Percentiles rank a stretch among this genome's conserved stretches.
Evolutionary conservation across 2,888 invertebrate species (phyloP).

Genomic region (Apamea anceps): DNA sequence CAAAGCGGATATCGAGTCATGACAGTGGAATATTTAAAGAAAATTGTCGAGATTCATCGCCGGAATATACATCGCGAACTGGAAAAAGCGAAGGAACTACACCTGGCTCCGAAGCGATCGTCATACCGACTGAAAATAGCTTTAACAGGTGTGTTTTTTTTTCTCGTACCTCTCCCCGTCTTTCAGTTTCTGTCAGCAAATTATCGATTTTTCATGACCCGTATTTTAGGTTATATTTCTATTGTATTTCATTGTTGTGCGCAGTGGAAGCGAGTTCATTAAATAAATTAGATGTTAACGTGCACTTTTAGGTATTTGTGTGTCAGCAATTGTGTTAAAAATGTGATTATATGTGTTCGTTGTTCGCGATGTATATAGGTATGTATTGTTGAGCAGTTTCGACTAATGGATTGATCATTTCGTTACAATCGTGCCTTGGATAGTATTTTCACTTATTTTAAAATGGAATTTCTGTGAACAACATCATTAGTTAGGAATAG

Average conservation of each 20-base stretch:
- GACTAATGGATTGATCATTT: slow-evolving; percentile 40
- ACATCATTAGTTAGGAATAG: slow-evolving; percentile 2
- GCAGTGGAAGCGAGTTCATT: slow-evolving; percentile 79
- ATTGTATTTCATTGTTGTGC: slow-evolving; percentile 82
- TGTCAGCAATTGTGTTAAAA: slow-evolving; percentile 81
- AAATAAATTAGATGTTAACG: slow-evolving; percentile 78
- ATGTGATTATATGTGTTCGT: slow-evolving; percentile 72
- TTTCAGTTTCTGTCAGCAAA: slow-evolving; percentile 76
- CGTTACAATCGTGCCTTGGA: slow-evolving; percentile 14
- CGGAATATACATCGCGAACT: slow-evolving; percentile 83
- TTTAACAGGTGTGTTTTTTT: slow-evolving; percentile 85
- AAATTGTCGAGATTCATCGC: slow-evolving; percentile 84
- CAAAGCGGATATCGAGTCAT: slow-evolving; percentile 91
- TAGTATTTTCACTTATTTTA: slow-evolving; percentile 29
- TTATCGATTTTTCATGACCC: slow-evolving; percentile 87
- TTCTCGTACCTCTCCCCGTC: slow-evolving; percentile 76
- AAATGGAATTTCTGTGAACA: slow-evolving; percentile 28
- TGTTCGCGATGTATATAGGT: slow-evolving; percentile 74
- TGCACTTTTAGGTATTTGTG: slow-evolving; percentile 75
- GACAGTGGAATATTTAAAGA: slow-evolving; percentile 86
- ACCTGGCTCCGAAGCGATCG: slow-evolving; percentile 85
- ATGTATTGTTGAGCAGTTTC: slow-evolving; percentile 64
- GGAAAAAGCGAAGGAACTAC: slow-evolving; percentile 87
- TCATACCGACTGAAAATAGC: slow-evolving; percentile 84
- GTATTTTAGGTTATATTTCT: slow-evolving; percentile 87